These are phyloP conservation scores for Thunnus albacares DNA, from an alignment of 2,797 vertebrate genomes.

Conservation along the genomic window DNA sequence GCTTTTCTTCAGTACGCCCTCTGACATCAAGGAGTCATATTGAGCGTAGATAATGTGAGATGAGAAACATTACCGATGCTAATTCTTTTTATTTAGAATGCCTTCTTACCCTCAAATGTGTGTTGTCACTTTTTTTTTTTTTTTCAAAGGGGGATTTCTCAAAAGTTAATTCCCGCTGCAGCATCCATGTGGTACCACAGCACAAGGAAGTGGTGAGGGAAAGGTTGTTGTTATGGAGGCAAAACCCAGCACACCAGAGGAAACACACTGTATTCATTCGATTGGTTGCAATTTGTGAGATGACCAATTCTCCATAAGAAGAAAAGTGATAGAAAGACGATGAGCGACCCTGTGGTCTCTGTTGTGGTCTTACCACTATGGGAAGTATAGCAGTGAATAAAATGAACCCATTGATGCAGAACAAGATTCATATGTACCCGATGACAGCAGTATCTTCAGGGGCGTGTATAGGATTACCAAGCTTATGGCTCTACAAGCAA, in stretches of 20 bases:
- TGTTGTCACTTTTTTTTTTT: slow-evolving; percentile 48
- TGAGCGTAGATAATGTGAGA: slow-evolving; percentile 42
- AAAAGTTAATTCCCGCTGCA: slow-evolving; percentile 35
- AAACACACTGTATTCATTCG: slow-evolving; percentile 41
- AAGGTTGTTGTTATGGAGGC: slow-evolving; percentile 39
- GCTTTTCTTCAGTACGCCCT: slow-evolving; percentile 49
- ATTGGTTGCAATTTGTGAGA: slow-evolving; percentile 50
- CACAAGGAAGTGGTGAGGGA: slow-evolving; percentile 9
- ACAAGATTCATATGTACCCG: slow-evolving; percentile 25
- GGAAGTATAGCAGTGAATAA: slow-evolving; percentile 26
- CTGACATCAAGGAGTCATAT: slow-evolving; percentile 57
- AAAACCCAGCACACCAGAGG: slow-evolving; percentile 48
- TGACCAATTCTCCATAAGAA: slow-evolving; percentile 37
- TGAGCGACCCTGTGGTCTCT: slow-evolving; percentile 36
- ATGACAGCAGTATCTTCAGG: slow-evolving; percentile 29
- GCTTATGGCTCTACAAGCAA: slow-evolving; percentile 28
- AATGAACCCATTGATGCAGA: slow-evolving; percentile 48
- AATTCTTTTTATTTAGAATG: slow-evolving; percentile 38
- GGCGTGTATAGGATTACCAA: slow-evolving; percentile 26
- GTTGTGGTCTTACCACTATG: slow-evolving; percentile 8
- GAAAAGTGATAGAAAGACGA: slow-evolving; percentile 21
- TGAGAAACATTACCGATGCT: slow-evolving; percentile 50
- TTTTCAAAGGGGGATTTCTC: slow-evolving; percentile 20
- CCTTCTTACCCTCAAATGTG: slow-evolving; percentile 26
- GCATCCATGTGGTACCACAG: background rate